Conservation (phyloP, 2,113 vertebrate genomes). For the Phalacrocorax aristotelis region DNA sequence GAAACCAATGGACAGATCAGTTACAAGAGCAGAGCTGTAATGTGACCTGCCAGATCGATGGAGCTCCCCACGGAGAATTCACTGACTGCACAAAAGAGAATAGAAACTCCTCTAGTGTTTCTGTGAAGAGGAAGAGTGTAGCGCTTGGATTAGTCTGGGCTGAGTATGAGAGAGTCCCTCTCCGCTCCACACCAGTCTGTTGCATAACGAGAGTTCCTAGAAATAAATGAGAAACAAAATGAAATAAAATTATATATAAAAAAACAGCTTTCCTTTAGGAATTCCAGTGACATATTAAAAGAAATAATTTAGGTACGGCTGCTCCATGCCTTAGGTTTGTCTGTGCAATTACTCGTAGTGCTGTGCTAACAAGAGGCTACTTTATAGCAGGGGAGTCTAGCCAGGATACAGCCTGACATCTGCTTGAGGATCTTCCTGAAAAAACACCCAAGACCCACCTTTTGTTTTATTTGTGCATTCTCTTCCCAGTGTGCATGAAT, state of each 20-base stretch:
- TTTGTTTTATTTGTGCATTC: not conserved
- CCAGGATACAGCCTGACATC: not conserved
- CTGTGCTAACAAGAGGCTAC: not conserved
- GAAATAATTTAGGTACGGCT: not conserved
- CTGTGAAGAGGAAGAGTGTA: constrained; percentile 18
- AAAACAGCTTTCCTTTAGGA: not conserved
- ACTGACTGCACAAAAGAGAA: constrained; percentile 38
- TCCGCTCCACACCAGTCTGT: not conserved
- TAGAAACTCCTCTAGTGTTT: constrained; percentile 44
- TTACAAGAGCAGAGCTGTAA: constrained; percentile 65
- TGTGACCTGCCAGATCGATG: constrained; percentile 62
- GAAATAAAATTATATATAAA: not conserved
- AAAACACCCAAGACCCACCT: not conserved
- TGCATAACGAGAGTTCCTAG: not conserved
- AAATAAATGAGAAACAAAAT: constrained; percentile 42
- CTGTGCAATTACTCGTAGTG: not conserved
- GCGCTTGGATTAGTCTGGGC: not conserved
- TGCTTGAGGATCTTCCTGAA: not conserved
- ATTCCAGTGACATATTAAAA: constrained; percentile 22
- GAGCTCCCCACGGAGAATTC: constrained; percentile 32
- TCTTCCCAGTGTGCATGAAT: not conserved
- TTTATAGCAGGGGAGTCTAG: not conserved
- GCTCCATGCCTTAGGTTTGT: not conserved
- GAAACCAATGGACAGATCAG: constrained; percentile 55
- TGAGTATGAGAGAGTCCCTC: constrained; percentile 16